Base-by-base conservation (phyloP, 2,797 vertebrate genomes). In the Crossoptilon crossoptilon region DNA sequence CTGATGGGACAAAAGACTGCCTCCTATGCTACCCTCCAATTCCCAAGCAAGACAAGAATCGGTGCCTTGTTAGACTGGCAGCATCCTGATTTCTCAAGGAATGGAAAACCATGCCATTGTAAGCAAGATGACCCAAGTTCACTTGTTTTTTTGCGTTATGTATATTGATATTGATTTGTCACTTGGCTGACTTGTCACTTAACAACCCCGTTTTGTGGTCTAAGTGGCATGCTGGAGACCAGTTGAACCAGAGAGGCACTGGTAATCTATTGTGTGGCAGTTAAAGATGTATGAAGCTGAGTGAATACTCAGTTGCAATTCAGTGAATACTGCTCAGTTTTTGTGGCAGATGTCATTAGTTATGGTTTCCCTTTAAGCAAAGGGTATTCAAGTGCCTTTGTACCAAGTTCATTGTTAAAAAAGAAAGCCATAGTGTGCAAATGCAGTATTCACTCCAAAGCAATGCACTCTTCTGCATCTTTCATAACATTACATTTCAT, bases 181-280 rank as follows among this genome's bases (percentile, higher is more conserved):
- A 35, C 77, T 90, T 84, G 86, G n/a, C 74, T 95, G 84, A 87
- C 58, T 92, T 91, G 73, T 84, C 71, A 74, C 72, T 87, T 77
- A 63, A 86, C 71, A 91, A 2, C n/a, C 46, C 31, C 89, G 39
- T 86, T 77, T 70, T 69, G 49, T 80, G 85, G 79, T 75, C 9
- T 21, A 37, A 43, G 49, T 49, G 72, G 56, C 58, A 26, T 0
- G 0, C 68, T 87, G 69, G 67, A 92, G 74, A 60, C 66, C 66
- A 51, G 44, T 11, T 87, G 62, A 90, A 89, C 29, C 35, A 4
- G 0, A 48, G 55, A 66, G 46, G 58, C 55, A 33, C 56, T 75
- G 91, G 69, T 84, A 73, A 77, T 84, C 64, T 88, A 0, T 53
- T 69, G 56, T 72, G 60, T 41, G 15, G 79, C 71, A 91, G 48